Base-by-base conservation (phyloP, 2,888 invertebrate genomes). In the Abrostola triplasia region DNA sequence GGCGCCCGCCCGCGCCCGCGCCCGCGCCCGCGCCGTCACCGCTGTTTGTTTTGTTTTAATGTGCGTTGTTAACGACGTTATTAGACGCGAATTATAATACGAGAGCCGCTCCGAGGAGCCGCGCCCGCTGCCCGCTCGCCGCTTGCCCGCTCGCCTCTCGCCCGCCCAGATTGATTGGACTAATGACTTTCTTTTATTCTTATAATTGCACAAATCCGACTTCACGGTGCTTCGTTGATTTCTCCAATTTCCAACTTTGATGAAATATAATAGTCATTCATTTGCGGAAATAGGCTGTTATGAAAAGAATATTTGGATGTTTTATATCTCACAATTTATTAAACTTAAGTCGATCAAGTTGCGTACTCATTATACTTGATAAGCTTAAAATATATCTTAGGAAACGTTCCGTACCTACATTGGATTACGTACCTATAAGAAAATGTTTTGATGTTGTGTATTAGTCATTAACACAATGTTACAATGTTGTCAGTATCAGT, bases 11-110 rank as follows among this genome's bases (percentile, higher is more conserved):
- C 87, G 85, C 88, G 76, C 88, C 90, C 88, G 85, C 88, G 76
- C 88, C 90, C 88, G 83, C 87, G 66, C 85, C 80, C 81, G 79
- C 76, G 12, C 70, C 79, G 79, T 84, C 86, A 81, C 85, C 88
- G 85, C 89, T 92, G 93, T 93, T 93, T 94, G 94, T 93, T 94
- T 94, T 93, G 92, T 94, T 94, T 94, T 94, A 94, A 93, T 93
- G 93, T 90, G 84, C 92, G 91, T 90, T 93, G 93, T 94, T 93
- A 94, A 94, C 93, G 94, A 93, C 87, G 90, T 93, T 93, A 94
- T 93, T 93, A 93, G 92, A 91, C 88, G 88, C 90, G 89, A 90
- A 93, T 93, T 91, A 92, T 92, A 89, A 90, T 86, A 82, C 81
- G 84, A 80, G 78, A 82, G 77, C 77, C 73, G 83, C 81, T 82